phyloP scores from a whole-genome alignment of 2,113 vertebrate genomes.

The Hippocampus mohnikei region DNA sequence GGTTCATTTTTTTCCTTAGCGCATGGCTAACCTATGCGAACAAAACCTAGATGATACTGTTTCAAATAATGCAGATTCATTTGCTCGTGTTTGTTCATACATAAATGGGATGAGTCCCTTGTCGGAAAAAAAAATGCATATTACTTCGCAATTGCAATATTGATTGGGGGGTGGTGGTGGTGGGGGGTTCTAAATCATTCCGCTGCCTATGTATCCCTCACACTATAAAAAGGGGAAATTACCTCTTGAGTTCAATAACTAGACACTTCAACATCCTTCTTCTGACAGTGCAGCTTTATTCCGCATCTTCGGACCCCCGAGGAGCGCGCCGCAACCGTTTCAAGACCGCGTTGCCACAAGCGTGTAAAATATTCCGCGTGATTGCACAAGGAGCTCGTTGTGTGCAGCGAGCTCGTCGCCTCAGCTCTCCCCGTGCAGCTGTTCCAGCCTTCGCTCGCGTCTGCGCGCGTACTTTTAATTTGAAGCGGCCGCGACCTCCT shows the following conservation, averaged over 20 bases:
- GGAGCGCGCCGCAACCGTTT: too few relatives aligned
- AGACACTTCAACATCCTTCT: neutral
- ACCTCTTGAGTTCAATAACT: neutral
- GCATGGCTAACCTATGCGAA: too few relatives aligned
- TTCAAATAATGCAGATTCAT: too few relatives aligned
- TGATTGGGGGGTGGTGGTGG: too few relatives aligned
- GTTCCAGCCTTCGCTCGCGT: conserved; percentile 10
- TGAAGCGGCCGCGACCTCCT: conserved; percentile 40
- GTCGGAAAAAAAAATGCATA: too few relatives aligned
- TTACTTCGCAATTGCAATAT: too few relatives aligned
- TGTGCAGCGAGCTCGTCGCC: conserved; percentile 27
- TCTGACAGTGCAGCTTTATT: neutral
- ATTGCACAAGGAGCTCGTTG: conserved; percentile 35
- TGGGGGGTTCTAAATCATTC: too few relatives aligned
- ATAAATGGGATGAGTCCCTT: too few relatives aligned
- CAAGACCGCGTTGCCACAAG: neutral
- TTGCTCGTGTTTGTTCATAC: too few relatives aligned
- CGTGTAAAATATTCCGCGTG: conserved; percentile 24
- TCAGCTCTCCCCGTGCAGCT: conserved; percentile 30
- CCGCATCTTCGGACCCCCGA: neutral
- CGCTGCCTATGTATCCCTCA: neutral
- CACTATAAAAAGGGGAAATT: neutral
- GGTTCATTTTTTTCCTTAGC: too few relatives aligned
- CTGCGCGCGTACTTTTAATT: conserved; percentile 48
- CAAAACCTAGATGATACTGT: too few relatives aligned